Conservation (phyloP, 2,797 vertebrate species). For the Semotilus atromaculatus region DNA sequence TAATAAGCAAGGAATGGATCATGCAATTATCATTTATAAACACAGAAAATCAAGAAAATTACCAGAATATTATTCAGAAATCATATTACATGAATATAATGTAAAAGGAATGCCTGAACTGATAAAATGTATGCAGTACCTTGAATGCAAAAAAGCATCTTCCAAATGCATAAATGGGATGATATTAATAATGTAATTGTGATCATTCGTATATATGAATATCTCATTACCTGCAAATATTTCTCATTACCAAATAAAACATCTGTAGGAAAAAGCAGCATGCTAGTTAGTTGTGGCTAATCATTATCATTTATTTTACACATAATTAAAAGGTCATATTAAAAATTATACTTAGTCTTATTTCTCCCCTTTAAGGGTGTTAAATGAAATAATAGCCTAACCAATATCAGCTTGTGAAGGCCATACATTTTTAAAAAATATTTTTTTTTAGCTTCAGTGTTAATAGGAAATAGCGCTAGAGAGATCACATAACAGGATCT, state of each 20-base stretch:
- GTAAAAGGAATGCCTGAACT: neutral
- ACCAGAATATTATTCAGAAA: neutral
- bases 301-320: neutral
- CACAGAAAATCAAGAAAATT: neutral
- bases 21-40: neutral
- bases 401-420: neutral
- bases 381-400: neutral
- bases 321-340: neutral
- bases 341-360: neutral
- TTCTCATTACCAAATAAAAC: neutral
- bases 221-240: neutral
- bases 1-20: neutral
- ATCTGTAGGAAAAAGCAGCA: neutral
- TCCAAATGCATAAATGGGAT: neutral
- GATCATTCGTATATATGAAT: neutral
- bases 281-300: neutral
- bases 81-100: neutral
- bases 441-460: neutral
- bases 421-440: neutral
- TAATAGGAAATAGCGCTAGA: neutral
- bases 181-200: neutral
- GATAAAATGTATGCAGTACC: neutral
- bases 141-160: neutral
- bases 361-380: neutral
- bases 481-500: neutral